Conservation (phyloP, 37 sponge, comb jelly and placozoan genomes). For the Axinella damicornis region DNA sequence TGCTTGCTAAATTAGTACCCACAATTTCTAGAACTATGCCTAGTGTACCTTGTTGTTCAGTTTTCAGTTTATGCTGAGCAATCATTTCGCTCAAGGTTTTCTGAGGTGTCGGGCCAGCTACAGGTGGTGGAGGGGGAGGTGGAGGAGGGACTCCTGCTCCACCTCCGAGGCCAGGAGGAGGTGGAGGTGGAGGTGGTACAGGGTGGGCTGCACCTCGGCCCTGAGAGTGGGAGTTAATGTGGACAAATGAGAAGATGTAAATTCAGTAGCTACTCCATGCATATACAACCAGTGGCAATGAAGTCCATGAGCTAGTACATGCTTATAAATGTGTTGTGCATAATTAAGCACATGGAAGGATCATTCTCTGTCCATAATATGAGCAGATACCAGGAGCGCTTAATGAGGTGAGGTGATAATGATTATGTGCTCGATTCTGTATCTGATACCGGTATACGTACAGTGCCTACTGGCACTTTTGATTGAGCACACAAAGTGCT, state of each 20-base stretch:
- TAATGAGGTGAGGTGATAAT: too few relatives aligned
- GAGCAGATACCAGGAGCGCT: too few relatives aligned
- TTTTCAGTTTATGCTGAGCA: conserved; percentile 52
- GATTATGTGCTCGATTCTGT: too few relatives aligned
- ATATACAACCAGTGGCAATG: too few relatives aligned
- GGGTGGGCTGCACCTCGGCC: conserved; percentile 9
- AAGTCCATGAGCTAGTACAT: too few relatives aligned
- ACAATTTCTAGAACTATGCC: background rate
- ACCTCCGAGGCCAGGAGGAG: background rate
- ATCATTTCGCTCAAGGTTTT: conserved; percentile 37
- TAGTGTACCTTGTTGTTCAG: conserved; percentile 13
- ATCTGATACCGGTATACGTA: too few relatives aligned
- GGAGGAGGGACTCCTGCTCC: conserved; percentile 48
- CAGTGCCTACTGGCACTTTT: too few relatives aligned
- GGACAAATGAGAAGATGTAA: background rate
- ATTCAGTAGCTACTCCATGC: background rate
- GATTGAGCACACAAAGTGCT: too few relatives aligned
- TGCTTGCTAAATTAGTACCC: conserved; percentile 3
- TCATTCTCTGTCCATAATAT: too few relatives aligned
- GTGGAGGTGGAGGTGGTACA: conserved; percentile 63
- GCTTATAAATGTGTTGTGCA: too few relatives aligned
- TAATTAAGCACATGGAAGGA: too few relatives aligned
- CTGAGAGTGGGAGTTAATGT: background rate
- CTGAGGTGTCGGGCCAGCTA: conserved; percentile 16
- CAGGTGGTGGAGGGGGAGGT: conserved; percentile 74